Evolutionary conservation across 2,888 invertebrate genomes (phyloP), one percentile per base, ranked within the genome.

Genomic region (Scaptomyza tumidula): DNA sequence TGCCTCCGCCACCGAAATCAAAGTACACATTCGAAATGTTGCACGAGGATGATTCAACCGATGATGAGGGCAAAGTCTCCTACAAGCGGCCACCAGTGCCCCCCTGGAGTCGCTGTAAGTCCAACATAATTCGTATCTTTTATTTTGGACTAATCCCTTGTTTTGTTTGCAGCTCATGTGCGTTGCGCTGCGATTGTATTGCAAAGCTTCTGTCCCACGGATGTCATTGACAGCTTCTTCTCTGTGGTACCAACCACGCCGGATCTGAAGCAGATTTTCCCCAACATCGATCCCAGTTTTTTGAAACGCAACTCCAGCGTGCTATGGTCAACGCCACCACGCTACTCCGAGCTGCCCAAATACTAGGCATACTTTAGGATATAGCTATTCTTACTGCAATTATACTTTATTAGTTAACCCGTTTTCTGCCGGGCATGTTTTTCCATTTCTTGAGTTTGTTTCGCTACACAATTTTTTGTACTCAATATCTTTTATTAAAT

Each of bases 261-360:
- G 0, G 95, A 96, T 93, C 93, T 96, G 67, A 92, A 93, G 60
- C 93, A 93, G 69, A 93, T 96, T 50, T 96, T 96, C 93, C 94
- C 95, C 39, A 92, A 92, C 68, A 95, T 96, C 73, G 95, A 95
- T 90, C 93, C 94, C 52, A 93, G 92, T 49, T 93, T 93, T 43
- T 92, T 96, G 81, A 94, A 95, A 90, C 93, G 96, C 44, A 95
- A 95, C 41, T 96, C 96, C 0, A 95, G 95, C 82, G 96, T 95
- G 44, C 93, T 95, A 57, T 96, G 96, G 96, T 93, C 94, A 75
- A 95, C 95, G 10, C 95, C 96, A 48, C 95, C 95, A 1, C 91
- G 94, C 45, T 94, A 94, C 88, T 94, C 94, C 3, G 93, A 94
- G 85, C 91, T 94, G 87, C 90, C 91, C 45, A 92, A 92, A 77